Conservation (phyloP, 2,797 vertebrate genomes). For the Eutrigla gurnardus region DNA sequence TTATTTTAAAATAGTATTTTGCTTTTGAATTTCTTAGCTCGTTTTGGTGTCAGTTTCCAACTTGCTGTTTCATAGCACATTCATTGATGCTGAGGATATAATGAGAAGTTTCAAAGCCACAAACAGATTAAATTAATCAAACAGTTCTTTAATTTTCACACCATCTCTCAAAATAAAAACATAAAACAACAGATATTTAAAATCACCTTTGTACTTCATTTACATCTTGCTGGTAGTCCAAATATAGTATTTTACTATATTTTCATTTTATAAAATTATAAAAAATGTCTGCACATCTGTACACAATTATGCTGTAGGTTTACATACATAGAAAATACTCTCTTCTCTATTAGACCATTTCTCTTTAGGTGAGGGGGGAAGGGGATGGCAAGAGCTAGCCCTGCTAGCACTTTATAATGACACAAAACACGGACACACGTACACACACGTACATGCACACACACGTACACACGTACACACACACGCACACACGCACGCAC, state of each 20-base stretch:
- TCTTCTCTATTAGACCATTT: conserved; percentile 53
- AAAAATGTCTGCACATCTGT: conserved; percentile 77
- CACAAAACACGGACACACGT: conserved; percentile 15
- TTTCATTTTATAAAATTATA: conserved; percentile 86
- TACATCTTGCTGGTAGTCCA: conserved; percentile 69
- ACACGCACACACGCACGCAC: conserved; percentile 8
- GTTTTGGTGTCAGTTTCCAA: background rate
- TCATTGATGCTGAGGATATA: background rate
- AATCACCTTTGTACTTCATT: conserved; percentile 75
- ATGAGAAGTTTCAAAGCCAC: conserved; percentile 5
- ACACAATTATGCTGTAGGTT: conserved; percentile 74
- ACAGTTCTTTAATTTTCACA: conserved; percentile 73
- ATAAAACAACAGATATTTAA: conserved; percentile 63
- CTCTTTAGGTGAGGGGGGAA: conserved; percentile 42
- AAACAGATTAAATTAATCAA: conserved; percentile 35
- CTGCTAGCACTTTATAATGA: conserved; percentile 75
- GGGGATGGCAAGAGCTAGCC: conserved; percentile 73
- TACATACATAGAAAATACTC: conserved; percentile 70
- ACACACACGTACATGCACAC: conserved; percentile 7
- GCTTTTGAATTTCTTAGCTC: too few species aligned
- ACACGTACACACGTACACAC: background rate
- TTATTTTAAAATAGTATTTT: background rate
- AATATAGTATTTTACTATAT: conserved; percentile 73
- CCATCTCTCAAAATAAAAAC: conserved; percentile 70
- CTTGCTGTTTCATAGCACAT: background rate